These are phyloP conservation scores for Clarias fuscus DNA, from an alignment of 2,797 vertebrate genomes.

Conservation along the genomic window DNA sequence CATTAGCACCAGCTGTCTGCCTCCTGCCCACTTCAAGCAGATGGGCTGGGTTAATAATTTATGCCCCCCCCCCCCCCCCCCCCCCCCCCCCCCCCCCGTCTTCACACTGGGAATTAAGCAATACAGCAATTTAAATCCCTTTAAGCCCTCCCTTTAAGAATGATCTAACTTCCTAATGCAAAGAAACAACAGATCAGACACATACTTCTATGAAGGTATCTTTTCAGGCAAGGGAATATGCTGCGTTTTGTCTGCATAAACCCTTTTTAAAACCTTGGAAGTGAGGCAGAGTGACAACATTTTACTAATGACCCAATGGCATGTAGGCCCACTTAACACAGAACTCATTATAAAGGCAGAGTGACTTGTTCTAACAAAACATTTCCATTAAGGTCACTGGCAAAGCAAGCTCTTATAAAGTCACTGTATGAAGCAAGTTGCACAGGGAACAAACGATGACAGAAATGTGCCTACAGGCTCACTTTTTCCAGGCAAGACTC, in stretches of 20 bases:
- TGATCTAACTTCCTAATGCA: not conserved
- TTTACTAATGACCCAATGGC: not conserved
- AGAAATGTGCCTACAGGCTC: conserved; percentile 29
- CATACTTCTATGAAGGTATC: not conserved
- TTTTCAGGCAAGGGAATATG: not conserved
- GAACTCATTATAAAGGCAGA: conserved; percentile 35
- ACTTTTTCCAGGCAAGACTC: conserved; percentile 54
- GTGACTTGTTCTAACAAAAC: conserved; percentile 40
- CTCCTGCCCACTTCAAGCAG: conserved; percentile 42
- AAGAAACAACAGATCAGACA: not conserved
- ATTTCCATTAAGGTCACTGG: conserved; percentile 26
- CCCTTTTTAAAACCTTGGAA: not conserved
- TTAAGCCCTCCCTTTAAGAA: not conserved
- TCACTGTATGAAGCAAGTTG: conserved; percentile 38
- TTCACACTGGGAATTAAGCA: conserved; percentile 1
- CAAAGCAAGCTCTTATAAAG: conserved; percentile 32
- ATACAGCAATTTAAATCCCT: not conserved
- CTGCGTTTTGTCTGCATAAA: not conserved
- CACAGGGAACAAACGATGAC: conserved; percentile 46
- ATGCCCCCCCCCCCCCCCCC: conserved; percentile 4
- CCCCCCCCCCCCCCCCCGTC: conserved; percentile 9
- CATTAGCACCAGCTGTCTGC: conserved; percentile 45
- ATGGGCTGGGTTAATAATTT: conserved; percentile 53
- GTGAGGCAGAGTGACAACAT: not conserved
- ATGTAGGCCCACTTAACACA: conserved; percentile 37